Conservation (phyloP, 2,888 invertebrate genomes). For the Drosophila histrio region DNA sequence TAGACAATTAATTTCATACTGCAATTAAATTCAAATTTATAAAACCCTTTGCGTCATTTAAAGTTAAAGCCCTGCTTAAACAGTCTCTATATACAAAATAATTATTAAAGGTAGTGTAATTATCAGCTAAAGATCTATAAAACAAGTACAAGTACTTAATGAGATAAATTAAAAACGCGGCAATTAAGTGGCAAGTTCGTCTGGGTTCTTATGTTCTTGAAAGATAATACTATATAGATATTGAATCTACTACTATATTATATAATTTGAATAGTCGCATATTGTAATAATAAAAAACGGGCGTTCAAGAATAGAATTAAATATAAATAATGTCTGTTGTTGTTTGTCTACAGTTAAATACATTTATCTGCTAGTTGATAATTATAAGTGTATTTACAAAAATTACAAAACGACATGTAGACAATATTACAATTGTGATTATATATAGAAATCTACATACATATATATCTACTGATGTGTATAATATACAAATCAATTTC, state of each 20-base stretch:
- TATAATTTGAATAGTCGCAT: neutral
- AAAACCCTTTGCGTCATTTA: neutral
- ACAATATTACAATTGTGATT: constrained; percentile 7
- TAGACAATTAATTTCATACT: neutral
- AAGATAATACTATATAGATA: neutral
- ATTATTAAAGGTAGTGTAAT: constrained; percentile 16
- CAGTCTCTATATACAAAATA: neutral
- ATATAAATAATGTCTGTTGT: neutral
- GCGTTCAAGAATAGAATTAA: neutral
- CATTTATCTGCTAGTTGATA: neutral
- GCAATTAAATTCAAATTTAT: neutral
- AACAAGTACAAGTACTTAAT: constrained; percentile 23
- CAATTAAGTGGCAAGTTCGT: constrained; percentile 11
- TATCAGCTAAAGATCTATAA: constrained; percentile 11
- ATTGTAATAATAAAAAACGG: neutral
- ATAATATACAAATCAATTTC: constrained; percentile 34
- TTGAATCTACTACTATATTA: neutral
- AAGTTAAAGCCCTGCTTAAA: neutral
- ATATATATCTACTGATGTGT: constrained; percentile 16
- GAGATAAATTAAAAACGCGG: constrained; percentile 8
- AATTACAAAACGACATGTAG: neutral
- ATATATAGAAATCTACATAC: neutral
- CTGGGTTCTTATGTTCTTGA: constrained; percentile 3
- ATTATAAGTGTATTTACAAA: neutral
- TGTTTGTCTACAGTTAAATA: neutral